These are phyloP conservation scores for Malurus alboscapulatus DNA, from an alignment of 2,113 vertebrate genomes.

Conservation along the genomic window DNA sequence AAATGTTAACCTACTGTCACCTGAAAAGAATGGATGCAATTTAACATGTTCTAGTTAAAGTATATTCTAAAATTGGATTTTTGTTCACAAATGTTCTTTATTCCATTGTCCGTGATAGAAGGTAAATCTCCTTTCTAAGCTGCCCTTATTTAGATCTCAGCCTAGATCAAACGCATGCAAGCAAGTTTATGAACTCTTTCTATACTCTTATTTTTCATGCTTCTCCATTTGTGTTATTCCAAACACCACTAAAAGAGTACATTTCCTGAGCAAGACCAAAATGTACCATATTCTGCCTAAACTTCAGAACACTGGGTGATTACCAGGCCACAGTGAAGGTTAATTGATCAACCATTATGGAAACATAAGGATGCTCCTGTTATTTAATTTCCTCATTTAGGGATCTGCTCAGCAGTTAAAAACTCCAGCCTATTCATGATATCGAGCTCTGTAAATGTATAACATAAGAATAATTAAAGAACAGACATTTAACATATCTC, in stretches of 20 bases:
- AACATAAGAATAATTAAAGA: neutral
- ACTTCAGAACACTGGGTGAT: neutral
- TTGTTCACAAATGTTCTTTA: neutral
- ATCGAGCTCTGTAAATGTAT: neutral
- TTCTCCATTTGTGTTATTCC: neutral
- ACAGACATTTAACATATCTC: neutral
- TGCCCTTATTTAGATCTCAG: neutral
- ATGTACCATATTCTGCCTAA: neutral
- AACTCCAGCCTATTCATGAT: neutral
- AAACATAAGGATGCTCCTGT: neutral
- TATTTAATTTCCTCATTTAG: slow-evolving; percentile 17
- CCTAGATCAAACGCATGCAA: neutral
- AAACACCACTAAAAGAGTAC: neutral
- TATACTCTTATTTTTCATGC: neutral
- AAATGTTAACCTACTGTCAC: neutral
- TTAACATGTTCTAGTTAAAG: neutral
- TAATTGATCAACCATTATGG: neutral
- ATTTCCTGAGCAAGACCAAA: neutral
- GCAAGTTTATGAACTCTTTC: neutral
- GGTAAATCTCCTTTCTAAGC: neutral
- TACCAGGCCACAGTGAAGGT: neutral
- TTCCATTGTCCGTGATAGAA: neutral
- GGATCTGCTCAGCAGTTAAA: neutral
- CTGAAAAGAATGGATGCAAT: slow-evolving; percentile 30
- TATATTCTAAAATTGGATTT: neutral